Percentiles rank a stretch among this genome's conserved stretches.
Conservation (phyloP, 1,140 invertebrate species). For the Drosophila navojoa region DNA sequence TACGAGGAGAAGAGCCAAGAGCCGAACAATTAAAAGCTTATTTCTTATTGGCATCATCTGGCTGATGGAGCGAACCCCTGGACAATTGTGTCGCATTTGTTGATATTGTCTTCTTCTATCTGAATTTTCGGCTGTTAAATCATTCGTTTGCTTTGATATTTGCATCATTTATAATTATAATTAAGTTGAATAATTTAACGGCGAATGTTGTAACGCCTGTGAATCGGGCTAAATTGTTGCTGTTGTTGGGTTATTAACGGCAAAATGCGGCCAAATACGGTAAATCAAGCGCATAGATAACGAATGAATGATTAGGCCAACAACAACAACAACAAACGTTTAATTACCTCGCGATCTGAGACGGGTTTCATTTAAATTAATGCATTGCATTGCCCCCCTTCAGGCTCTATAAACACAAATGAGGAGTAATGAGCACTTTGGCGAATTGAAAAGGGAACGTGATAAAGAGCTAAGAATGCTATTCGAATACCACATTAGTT, state of each 20-base stretch:
- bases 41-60: slow-evolving; percentile 63
- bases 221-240: slow-evolving; percentile 34
- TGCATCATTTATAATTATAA: slow-evolving; percentile 45
- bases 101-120: not conserved
- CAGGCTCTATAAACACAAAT: no score
- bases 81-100: slow-evolving; percentile 42
- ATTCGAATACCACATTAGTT: no score
- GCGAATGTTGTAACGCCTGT: slow-evolving; percentile 40
- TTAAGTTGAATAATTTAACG: slow-evolving; percentile 36
- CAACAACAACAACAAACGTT: slow-evolving; percentile 10
- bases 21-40: slow-evolving; percentile 59
- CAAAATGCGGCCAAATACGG: slow-evolving; percentile 24
- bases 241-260: slow-evolving; percentile 23
- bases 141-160: slow-evolving; percentile 40
- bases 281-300: slow-evolving; percentile 38
- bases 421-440: no score
- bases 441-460: no score
- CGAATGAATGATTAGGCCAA: slow-evolving; percentile 26
- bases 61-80: slow-evolving; percentile 3
- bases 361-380: slow-evolving; percentile 9
- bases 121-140: slow-evolving; percentile 26
- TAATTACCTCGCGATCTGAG: not conserved
- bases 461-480: no score
- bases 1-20: not conserved
- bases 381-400: not conserved